Evolutionary conservation across 2,888 invertebrate genomes (phyloP).

Genomic region (Cordilura impudica): DNA sequence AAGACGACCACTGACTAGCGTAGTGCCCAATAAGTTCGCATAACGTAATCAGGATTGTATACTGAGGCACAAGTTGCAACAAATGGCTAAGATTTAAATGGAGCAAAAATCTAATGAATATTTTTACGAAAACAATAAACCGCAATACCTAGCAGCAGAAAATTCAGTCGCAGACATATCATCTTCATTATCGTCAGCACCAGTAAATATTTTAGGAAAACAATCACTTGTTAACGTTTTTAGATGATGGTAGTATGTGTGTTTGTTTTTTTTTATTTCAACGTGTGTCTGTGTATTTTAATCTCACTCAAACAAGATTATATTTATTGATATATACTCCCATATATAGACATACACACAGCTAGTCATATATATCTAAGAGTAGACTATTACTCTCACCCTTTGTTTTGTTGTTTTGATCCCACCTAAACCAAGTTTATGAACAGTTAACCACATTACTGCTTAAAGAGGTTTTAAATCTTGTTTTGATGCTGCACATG

Average conservation of each 20-base stretch:
- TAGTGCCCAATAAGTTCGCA: no score
- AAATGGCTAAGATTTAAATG: no score
- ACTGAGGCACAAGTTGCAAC: no score
- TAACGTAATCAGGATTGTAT: no score
- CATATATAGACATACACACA: no score
- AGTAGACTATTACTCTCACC: neutral
- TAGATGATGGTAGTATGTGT: neutral
- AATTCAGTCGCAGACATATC: neutral
- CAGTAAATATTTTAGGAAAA: neutral
- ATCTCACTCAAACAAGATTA: slow-evolving; percentile 32
- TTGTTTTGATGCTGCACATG: slow-evolving; percentile 40
- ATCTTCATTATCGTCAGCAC: slow-evolving; percentile 14
- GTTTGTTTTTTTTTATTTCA: no score
- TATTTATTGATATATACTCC: neutral
- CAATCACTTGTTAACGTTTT: neutral
- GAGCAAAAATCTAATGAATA: slow-evolving; percentile 35
- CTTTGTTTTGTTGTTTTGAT: neutral
- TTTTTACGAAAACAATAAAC: slow-evolving; percentile 14
- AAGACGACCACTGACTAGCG: no score
- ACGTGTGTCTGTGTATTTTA: neutral
- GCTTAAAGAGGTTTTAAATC: slow-evolving; percentile 31
- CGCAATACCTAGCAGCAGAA: neutral
- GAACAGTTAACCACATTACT: slow-evolving; percentile 51
- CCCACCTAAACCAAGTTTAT: slow-evolving; percentile 14
- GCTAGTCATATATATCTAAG: neutral